These are phyloP conservation scores for Solenopsis fugax DNA, from an alignment of 1,140 invertebrate genomes.

Conservation along the genomic window DNA sequence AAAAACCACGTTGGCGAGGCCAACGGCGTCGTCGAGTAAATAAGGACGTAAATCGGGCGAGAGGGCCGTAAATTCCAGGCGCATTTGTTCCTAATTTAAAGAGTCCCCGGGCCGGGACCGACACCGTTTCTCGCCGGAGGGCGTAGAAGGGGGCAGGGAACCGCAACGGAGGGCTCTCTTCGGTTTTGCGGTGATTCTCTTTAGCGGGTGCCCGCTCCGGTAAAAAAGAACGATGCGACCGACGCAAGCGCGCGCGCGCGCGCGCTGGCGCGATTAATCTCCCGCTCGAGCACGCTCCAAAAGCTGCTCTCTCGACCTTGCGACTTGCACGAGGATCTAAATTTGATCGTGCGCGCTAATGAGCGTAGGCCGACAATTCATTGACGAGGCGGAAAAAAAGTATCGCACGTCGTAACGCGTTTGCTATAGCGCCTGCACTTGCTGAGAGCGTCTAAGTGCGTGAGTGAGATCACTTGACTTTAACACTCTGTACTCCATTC, in stretches of 20 bases:
- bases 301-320: constrained; percentile 55
- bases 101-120: constrained; percentile 58
- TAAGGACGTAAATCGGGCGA: constrained; percentile 75
- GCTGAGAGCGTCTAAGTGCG: constrained; percentile 1
- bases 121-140: constrained; percentile 18
- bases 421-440: constrained; percentile 33
- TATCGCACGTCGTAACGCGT: constrained; percentile 45
- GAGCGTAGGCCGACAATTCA: constrained; percentile 51
- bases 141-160: not conserved
- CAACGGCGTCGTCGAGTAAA: constrained; percentile 65
- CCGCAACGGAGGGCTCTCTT: constrained; percentile 42
- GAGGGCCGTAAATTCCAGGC: constrained; percentile 76
- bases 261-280: constrained; percentile 55
- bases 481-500: not conserved
- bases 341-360: constrained; percentile 57
- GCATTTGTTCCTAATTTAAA: constrained; percentile 81
- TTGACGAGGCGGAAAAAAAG: constrained; percentile 33
- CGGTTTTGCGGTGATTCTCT: constrained; percentile 62
- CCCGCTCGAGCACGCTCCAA: constrained; percentile 42
- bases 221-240: constrained; percentile 5
- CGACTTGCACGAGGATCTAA: constrained; percentile 52
- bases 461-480: constrained; percentile 6
- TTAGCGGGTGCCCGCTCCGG: constrained; percentile 26
- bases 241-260: not conserved
- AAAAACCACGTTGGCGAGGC: constrained; percentile 73